Evolutionary conservation across 2,797 vertebrate species (phyloP).

Genomic region (Sebastes alutus): DNA sequence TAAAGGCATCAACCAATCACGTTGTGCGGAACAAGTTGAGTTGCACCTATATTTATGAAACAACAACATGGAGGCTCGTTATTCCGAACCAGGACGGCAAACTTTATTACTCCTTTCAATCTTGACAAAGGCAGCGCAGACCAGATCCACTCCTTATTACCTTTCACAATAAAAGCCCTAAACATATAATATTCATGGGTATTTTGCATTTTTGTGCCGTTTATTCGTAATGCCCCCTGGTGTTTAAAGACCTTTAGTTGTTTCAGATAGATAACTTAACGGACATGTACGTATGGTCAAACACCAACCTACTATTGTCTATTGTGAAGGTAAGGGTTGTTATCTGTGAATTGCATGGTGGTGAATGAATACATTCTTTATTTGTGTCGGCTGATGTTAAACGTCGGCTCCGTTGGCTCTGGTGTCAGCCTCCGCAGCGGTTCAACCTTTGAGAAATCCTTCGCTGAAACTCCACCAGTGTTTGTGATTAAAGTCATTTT

Average conservation of each 20-base stretch:
- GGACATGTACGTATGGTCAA: background rate
- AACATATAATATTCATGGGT: too few relatives aligned
- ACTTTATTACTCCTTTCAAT: fast-evolving
- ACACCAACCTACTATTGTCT: background rate
- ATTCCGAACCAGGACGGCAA: too few relatives aligned
- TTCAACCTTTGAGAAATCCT: constrained; percentile 13
- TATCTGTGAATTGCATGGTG: background rate
- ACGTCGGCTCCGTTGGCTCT: background rate
- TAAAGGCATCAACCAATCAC: too few relatives aligned
- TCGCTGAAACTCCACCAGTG: background rate
- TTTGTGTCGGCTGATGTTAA: background rate
- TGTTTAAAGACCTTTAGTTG: background rate
- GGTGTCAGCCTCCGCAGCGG: background rate
- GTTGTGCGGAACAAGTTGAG: fast-evolving
- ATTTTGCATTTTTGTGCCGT: fast-evolving
- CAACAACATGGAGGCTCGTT: fast-evolving
- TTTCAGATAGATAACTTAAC: background rate
- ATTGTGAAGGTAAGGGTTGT: background rate
- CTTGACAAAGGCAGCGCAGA: fast-evolving
- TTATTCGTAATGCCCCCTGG: fast-evolving
- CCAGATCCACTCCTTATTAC: too few relatives aligned
- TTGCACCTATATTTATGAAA: too few relatives aligned
- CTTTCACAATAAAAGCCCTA: too few relatives aligned
- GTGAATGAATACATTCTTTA: background rate
- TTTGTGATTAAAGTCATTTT: constrained; percentile 63